Evolutionary conservation across 2,888 invertebrate genomes (phyloP), one percentile per base, ranked within the genome.

Genomic region (Cabera pusaria): DNA sequence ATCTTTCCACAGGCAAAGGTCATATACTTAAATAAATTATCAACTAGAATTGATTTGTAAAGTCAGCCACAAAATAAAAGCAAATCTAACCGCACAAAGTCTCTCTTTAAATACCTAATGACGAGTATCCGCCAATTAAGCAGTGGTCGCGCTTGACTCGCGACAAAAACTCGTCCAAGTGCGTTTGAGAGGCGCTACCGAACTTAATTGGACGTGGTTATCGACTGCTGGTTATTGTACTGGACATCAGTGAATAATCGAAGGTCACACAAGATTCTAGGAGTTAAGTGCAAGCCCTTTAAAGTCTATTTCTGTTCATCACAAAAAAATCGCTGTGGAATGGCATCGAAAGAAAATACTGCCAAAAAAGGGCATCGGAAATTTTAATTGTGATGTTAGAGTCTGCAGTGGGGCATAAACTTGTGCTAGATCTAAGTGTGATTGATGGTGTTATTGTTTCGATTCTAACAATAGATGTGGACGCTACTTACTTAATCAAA

Each of bases 61-160:
- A n/a, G n/a, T n/a, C n/a, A n/a, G n/a, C n/a, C n/a, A n/a, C n/a
- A n/a, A n/a, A n/a, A n/a, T n/a, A 45, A 48, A 37, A 28, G 21
- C 37, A 25, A 31, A 41, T 58, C 53, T 57, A 60, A 57, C 52
- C 49, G 38, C 49, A 50, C 49, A 49, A 50, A 25, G 47, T 43
- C 44, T 24, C 37, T 34, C 56, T 55, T 61, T 62, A 69, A 62
- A 71, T 73, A 72, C 66, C 74, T 85, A 85, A 84, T 79, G 76
- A 81, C 59, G 77, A 67, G 73, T 80, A 79, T 81, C 80, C 81
- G 82, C 78, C 84, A 85, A 85, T 85, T 86, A 86, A 81, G 66
- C 54, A 44, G 43, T 56, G 60, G 56, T 63, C 56, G 64, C 52
- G 52, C 55, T 53, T 56, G 50, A 52, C 41, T 59, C 35, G 59